Evolutionary conservation across 2,797 vertebrate genomes (phyloP).

Genomic region (Danio aesculapii): DNA sequence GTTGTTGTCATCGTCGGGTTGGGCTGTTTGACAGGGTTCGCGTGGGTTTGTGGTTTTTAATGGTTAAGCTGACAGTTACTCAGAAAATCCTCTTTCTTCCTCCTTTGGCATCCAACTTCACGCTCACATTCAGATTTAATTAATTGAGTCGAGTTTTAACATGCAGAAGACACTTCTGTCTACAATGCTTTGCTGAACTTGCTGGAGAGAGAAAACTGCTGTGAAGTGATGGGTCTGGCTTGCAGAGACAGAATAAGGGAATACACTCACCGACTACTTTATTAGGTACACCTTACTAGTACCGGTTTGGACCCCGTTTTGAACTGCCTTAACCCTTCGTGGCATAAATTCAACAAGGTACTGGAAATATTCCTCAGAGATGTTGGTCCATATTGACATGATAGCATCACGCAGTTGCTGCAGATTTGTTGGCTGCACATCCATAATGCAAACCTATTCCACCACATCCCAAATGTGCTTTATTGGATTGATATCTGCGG

Average conservation of each 20-base stretch:
- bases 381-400: too few relatives aligned
- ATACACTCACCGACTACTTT: neutral
- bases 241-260: neutral
- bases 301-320: too few relatives aligned
- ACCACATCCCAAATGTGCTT: too few relatives aligned
- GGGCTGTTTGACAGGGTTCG: slow-evolving; percentile 77
- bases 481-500: too few relatives aligned
- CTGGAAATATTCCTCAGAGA: too few relatives aligned
- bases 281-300: too few relatives aligned
- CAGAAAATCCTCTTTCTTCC: slow-evolving; percentile 41
- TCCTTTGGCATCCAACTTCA: slow-evolving; percentile 27
- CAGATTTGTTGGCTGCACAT: too few relatives aligned
- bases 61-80: slow-evolving; percentile 60
- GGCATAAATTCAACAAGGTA: too few relatives aligned
- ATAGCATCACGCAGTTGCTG: too few relatives aligned
- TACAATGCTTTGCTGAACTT: neutral
- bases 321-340: too few relatives aligned
- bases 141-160: slow-evolving; percentile 1
- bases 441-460: too few relatives aligned
- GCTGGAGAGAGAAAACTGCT: neutral
- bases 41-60: slow-evolving; percentile 82
- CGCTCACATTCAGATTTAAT: slow-evolving; percentile 9
- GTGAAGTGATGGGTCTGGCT: neutral
- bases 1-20: slow-evolving; percentile 74
- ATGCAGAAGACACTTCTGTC: neutral